Conservation (phyloP, 2,888 invertebrate genomes). For the Atrina japonica region DNA sequence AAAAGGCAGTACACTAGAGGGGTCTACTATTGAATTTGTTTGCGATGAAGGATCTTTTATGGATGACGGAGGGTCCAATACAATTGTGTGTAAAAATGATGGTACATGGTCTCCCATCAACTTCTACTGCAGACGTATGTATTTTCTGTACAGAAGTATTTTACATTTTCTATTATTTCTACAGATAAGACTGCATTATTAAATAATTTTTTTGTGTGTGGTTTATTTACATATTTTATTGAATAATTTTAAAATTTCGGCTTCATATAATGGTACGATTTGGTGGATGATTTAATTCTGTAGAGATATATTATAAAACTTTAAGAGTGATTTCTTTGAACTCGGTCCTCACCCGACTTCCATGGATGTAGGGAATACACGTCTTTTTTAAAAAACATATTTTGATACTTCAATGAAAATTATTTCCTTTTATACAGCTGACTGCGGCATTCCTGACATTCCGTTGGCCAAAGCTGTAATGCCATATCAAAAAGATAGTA, state of each 20-base stretch:
- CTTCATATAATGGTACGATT: too few relatives aligned
- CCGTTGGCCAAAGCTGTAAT: not conserved
- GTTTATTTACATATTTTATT: too few relatives aligned
- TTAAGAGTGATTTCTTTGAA: too few relatives aligned
- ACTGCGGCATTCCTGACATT: conserved; percentile 24
- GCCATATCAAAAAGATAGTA: not conserved
- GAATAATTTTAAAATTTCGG: too few relatives aligned
- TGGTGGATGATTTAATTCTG: too few relatives aligned
- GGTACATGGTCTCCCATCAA: conserved; percentile 14
- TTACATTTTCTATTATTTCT: not conserved
- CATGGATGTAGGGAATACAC: too few relatives aligned
- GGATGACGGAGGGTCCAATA: not conserved
- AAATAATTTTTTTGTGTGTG: too few relatives aligned
- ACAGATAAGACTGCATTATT: too few relatives aligned
- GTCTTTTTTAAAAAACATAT: too few relatives aligned
- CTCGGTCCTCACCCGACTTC: too few relatives aligned
- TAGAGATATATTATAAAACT: too few relatives aligned
- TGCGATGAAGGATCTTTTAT: not conserved
- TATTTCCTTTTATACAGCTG: conserved; percentile 9
- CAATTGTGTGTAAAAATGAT: conserved; percentile 12
- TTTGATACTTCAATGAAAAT: too few relatives aligned
- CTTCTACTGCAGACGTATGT: conserved; percentile 25
- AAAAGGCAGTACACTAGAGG: not conserved
- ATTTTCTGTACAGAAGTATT: not conserved
- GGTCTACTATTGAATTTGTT: conserved; percentile 1